phyloP scores from a whole-genome alignment of 2,797 vertebrate genomes.

The Geotrypetes seraphini region DNA sequence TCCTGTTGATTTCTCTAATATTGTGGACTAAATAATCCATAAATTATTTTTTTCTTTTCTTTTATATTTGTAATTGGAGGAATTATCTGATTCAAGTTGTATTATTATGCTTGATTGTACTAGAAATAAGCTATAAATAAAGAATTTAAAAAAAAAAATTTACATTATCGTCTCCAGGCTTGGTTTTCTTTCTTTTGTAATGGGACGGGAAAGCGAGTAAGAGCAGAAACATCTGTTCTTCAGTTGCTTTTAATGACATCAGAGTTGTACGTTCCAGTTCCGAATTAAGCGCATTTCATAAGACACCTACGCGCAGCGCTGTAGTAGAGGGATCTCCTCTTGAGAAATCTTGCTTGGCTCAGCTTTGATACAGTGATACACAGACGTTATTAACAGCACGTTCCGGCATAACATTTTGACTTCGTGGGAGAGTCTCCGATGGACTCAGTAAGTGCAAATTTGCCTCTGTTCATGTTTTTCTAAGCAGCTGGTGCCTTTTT shows the following conservation, averaged over 20 bases:
- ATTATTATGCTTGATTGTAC: no score
- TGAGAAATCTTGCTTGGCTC: conserved; percentile 48
- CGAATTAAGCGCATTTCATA: conserved; percentile 55
- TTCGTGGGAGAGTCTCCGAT: conserved; percentile 31
- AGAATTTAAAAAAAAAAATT: no score
- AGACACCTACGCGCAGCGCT: conserved; percentile 45
- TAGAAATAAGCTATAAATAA: no score
- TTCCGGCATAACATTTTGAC: conserved; percentile 41
- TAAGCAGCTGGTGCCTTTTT: neutral
- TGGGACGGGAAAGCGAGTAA: conserved; percentile 51
- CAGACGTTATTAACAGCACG: conserved; percentile 52
- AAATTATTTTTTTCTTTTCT: no score
- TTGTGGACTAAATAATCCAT: no score
- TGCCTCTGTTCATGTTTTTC: neutral
- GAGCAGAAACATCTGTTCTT: conserved; percentile 50
- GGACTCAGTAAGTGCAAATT: conserved; percentile 27
- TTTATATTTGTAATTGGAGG: no score
- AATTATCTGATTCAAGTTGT: no score
- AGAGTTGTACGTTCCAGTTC: conserved; percentile 48
- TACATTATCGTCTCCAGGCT: conserved; percentile 45
- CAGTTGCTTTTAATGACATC: conserved; percentile 59
- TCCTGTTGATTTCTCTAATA: no score
- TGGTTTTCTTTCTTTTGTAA: conserved; percentile 52
- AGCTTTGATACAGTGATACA: conserved; percentile 53
- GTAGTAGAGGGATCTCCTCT: conserved; percentile 54